phyloP scores from a whole-genome alignment of 1,140 invertebrate species.

The Melanaphis sacchari region DNA sequence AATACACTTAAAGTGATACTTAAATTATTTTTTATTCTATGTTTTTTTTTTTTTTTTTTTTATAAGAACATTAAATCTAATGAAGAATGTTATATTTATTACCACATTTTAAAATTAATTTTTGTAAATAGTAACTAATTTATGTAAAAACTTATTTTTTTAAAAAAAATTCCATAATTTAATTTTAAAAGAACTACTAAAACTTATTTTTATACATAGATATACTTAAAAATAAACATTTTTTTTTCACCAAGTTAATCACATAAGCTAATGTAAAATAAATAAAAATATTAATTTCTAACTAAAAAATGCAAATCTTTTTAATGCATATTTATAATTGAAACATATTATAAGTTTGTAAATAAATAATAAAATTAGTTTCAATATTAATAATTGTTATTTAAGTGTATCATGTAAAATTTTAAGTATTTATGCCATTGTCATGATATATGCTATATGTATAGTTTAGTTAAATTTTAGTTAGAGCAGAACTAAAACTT shows the following conservation, averaged over 20 bases:
- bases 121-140: neutral
- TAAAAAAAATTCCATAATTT: neutral
- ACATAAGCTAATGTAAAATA: neutral
- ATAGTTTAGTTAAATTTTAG: neutral
- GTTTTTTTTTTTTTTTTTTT: neutral
- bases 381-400: neutral
- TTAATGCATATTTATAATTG: neutral
- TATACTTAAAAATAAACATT: neutral
- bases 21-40: neutral
- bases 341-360: neutral
- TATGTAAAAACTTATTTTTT: neutral
- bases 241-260: neutral
- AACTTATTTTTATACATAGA: neutral
- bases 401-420: neutral
- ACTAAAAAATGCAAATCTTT: neutral
- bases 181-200: neutral
- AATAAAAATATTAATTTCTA: neutral
- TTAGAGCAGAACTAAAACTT: neutral
- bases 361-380: neutral
- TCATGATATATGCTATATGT: neutral
- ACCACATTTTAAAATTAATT: neutral
- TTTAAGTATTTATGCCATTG: neutral
- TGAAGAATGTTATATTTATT: neutral
- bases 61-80: neutral
- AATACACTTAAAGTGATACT: neutral